A percentile compares a stretch with the other conserved stretches of the same genome.
Conservation (phyloP, 2,797 vertebrate genomes). For the Macropus fuliginosus region DNA sequence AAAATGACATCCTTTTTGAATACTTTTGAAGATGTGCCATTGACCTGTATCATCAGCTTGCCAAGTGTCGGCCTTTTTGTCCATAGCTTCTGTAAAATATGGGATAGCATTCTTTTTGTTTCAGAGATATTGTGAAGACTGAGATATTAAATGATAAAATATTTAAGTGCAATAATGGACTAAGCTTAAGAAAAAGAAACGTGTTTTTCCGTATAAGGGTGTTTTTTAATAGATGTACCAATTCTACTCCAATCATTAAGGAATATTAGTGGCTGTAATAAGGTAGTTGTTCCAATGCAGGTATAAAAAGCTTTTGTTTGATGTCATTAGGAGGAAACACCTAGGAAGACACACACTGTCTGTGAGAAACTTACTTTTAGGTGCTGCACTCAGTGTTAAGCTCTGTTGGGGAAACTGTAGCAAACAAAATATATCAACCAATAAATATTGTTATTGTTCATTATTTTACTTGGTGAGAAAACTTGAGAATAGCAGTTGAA, state of each 20-base stretch:
- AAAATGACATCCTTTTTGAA: background rate
- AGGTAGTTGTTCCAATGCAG: background rate
- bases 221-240: background rate
- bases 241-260: background rate
- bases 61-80: background rate
- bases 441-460: constrained; percentile 22
- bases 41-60: background rate
- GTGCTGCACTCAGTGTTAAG: constrained; percentile 2
- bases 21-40: background rate
- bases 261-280: background rate
- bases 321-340: constrained; percentile 15
- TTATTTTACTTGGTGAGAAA: constrained; percentile 3
- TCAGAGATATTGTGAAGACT: background rate
- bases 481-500: constrained; percentile 17
- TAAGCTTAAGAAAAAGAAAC: background rate
- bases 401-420: constrained; percentile 25
- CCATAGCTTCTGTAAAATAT: background rate
- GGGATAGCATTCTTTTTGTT: background rate
- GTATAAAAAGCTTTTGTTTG: constrained; percentile 33
- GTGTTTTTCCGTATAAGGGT: background rate
- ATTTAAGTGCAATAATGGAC: background rate
- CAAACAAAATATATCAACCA: constrained; percentile 35
- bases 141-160: background rate
- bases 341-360: constrained; percentile 41
- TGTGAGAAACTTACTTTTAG: constrained; percentile 12